These are phyloP conservation scores for Heterodera carotae DNA, from an alignment of 1,140 invertebrate genomes.

Conservation along the genomic window DNA sequence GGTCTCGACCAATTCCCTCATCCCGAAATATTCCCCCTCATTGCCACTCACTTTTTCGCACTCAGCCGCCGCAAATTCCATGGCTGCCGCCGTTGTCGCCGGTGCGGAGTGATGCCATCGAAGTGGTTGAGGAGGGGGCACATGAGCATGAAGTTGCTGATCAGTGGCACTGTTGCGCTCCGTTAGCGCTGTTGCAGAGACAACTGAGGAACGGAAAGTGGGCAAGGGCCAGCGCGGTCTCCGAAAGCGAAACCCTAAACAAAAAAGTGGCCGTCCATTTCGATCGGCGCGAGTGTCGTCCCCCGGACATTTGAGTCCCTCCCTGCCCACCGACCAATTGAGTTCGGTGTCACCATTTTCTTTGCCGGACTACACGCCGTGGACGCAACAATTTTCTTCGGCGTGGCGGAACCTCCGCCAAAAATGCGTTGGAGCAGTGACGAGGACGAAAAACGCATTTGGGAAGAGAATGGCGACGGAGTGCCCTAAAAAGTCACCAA, in stretches of 20 bases:
- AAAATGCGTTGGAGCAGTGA: constrained; percentile 24
- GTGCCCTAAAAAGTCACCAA: not conserved
- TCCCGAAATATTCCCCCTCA: too few species aligned
- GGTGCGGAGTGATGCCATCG: not conserved
- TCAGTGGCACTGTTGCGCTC: too few species aligned
- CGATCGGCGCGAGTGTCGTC: too few species aligned
- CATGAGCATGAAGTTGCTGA: too few species aligned
- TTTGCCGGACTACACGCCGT: constrained; percentile 3
- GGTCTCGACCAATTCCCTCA: too few species aligned
- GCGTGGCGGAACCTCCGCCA: constrained; percentile 9
- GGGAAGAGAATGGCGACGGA: not conserved
- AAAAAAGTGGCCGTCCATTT: not conserved
- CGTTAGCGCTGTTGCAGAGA: not conserved
- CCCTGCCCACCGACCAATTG: not conserved
- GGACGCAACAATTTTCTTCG: not conserved
- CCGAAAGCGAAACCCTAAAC: constrained; percentile 10
- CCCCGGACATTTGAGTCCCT: not conserved
- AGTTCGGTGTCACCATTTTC: not conserved
- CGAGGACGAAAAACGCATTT: constrained; percentile 22
- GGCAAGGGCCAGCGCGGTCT: constrained; percentile 11
- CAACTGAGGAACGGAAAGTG: constrained; percentile 6
- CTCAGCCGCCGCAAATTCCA: not conserved
- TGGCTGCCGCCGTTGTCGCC: not conserved
- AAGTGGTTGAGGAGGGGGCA: not conserved
- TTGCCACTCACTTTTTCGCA: not conserved